Evolutionary conservation across 2,888 invertebrate genomes (phyloP).

Genomic region (Pycnomerus fuliginosus): DNA sequence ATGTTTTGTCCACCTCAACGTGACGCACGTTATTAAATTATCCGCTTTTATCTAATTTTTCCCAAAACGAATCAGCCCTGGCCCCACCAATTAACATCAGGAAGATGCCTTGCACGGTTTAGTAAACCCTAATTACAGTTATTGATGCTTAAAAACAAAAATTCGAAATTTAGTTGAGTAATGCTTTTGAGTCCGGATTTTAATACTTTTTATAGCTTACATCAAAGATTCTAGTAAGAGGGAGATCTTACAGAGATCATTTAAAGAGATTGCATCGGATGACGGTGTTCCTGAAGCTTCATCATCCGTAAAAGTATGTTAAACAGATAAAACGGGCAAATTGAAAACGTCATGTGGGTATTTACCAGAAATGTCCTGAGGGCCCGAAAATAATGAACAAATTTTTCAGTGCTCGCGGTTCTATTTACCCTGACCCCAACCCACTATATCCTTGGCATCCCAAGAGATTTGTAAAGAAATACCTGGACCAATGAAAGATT

Average conservation of each 20-base stretch:
- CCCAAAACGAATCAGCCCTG: no score
- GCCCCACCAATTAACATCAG: no score
- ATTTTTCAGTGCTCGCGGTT: slow-evolving; percentile 11
- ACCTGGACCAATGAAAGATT: not conserved
- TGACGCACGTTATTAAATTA: slow-evolving; percentile 12
- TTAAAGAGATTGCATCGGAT: not conserved
- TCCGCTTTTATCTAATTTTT: slow-evolving; percentile 11
- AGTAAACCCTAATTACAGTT: no score
- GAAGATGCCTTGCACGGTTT: no score
- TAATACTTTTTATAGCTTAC: not conserved
- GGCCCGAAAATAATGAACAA: slow-evolving; percentile 22
- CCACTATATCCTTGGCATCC: slow-evolving; percentile 1
- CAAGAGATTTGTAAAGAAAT: not conserved
- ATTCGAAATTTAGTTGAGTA: not conserved
- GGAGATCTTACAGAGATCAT: not conserved
- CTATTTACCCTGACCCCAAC: slow-evolving; percentile 12
- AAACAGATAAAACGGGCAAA: slow-evolving; percentile 23
- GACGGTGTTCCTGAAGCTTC: slow-evolving; percentile 6
- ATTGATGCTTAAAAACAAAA: no score
- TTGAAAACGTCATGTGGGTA: slow-evolving; percentile 27
- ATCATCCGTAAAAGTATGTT: slow-evolving; percentile 18
- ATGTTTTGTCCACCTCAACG: slow-evolving; percentile 7
- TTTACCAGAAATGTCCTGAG: slow-evolving; percentile 21
- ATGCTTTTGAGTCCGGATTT: not conserved
- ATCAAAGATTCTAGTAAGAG: no score